phyloP scores from a whole-genome alignment of 2,113 vertebrate genomes.

The Aspidoscelis tigris region DNA sequence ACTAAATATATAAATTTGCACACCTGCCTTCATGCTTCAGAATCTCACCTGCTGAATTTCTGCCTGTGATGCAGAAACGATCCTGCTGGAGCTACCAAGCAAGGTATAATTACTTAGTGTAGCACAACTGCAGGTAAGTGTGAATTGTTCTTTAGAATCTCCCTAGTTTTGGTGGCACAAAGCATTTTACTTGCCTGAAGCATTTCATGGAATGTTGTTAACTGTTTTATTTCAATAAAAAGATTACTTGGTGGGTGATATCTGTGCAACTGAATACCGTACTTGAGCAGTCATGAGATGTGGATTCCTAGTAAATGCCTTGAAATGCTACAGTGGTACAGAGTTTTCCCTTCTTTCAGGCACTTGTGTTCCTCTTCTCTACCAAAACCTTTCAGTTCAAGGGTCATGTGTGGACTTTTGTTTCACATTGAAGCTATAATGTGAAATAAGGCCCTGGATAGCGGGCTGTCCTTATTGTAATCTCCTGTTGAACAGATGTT shows the following conservation, averaged over 20 bases:
- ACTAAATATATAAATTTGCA: too few relatives aligned
- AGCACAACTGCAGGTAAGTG: neutral
- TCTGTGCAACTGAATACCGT: neutral
- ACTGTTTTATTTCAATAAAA: neutral
- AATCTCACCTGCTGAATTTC: too few relatives aligned
- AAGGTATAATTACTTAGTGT: too few relatives aligned
- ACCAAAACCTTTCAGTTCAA: conserved; percentile 13
- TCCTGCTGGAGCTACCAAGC: too few relatives aligned
- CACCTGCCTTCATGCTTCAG: too few relatives aligned
- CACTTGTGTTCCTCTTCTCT: neutral
- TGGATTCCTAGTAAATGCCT: neutral
- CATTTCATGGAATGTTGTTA: too few relatives aligned
- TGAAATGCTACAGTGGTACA: neutral
- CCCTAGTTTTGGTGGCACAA: neutral
- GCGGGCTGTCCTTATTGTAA: conserved; percentile 6
- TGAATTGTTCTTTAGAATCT: neutral
- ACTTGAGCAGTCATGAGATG: neutral
- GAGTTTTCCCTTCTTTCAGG: neutral
- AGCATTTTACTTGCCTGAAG: neutral
- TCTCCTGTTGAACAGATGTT: conserved; percentile 31
- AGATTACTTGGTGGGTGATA: neutral
- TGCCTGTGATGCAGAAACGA: too few relatives aligned
- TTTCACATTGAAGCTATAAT: conserved; percentile 10
- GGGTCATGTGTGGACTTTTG: conserved; percentile 8
- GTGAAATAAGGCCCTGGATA: neutral